Percentiles rank a stretch among this genome's conserved stretches.
These are phyloP conservation scores for Trinectes maculatus DNA, from an alignment of 2,113 vertebrate species.

Conservation along the genomic window DNA sequence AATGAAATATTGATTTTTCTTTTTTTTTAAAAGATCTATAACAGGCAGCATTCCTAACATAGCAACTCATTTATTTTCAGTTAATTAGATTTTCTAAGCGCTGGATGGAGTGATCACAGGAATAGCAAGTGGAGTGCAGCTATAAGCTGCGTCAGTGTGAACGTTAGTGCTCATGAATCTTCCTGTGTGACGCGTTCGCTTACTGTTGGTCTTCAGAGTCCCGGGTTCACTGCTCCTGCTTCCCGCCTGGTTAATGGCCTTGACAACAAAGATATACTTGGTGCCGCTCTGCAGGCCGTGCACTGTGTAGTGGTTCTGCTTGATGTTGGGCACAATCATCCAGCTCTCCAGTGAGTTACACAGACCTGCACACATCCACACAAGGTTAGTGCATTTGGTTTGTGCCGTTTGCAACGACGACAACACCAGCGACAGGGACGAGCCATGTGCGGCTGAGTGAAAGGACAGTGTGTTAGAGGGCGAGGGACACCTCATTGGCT, in stretches of 20 bases:
- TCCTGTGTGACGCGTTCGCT: slow-evolving; percentile 57
- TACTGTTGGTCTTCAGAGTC: slow-evolving; percentile 98
- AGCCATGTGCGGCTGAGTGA: slow-evolving; percentile 6
- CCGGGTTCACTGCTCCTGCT: slow-evolving; percentile 95
- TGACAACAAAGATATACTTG: slow-evolving; percentile 97
- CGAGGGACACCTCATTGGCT: no score
- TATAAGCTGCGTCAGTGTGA: not conserved
- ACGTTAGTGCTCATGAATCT: not conserved
- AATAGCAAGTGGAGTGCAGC: not conserved
- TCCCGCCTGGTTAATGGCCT: slow-evolving; percentile 98
- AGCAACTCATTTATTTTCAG: slow-evolving; percentile 7
- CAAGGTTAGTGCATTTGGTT: no score
- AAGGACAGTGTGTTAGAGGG: not conserved
- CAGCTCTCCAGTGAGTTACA: slow-evolving; percentile 98
- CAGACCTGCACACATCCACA: no score
- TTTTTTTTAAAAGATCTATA: slow-evolving; percentile 7
- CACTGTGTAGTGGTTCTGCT: slow-evolving; percentile 98
- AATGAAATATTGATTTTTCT: not conserved
- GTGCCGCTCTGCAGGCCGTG: slow-evolving; percentile 98
- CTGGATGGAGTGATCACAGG: not conserved
- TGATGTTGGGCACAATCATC: slow-evolving; percentile 99
- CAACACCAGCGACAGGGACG: no score
- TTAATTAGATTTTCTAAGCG: slow-evolving; percentile 24
- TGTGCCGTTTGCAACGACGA: no score
- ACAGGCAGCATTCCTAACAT: slow-evolving; percentile 2